Evolutionary conservation across 1,140 invertebrate genomes (phyloP), one percentile per base, ranked within the genome.

Genomic region (Drosophila pseudoananassae): DNA sequence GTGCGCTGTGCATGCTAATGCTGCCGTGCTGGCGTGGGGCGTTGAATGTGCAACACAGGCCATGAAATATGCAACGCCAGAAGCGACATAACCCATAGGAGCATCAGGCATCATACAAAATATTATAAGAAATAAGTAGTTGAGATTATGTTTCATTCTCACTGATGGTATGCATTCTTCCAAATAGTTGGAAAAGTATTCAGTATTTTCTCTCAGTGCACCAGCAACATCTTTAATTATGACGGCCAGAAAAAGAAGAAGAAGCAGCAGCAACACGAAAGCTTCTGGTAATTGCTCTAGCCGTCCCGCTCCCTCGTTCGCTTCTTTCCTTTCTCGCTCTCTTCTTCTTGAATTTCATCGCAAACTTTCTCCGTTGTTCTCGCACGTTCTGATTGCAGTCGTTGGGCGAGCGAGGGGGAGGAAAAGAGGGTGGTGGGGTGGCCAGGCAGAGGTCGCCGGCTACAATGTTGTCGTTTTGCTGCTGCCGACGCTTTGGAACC

Each of bases 281-380:
- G 46, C 70, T 56, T 36, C 58, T 74, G 50, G 59, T 57, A 74
- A 74, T 74, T 74, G 46, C 71, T 52, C 71, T 55, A 59, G 33
- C 33, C 40, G 14, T 27, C 15, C 54, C 52, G 49, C 46, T 68
- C 29, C 27, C 43, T 8, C 43, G 4, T 1, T 20, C 40, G 2
- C n/a, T 9, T 10, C n/a, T 46, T 6, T 46, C 20, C 3, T 17
- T 15, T 52, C 50, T 52, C 7, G 8, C 9, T 2, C 47, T 68
- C 51, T 17, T 68, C 43, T 68, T 69, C 65, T 69, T n/a, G 40
- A n/a, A 31, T 64, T 43, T 58, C 54, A 54, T 15, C 51, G 51
- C 17, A 46, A 79, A 79, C 77, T 79, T 79, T 79, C 77, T 80
- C 77, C 71, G 45, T 79, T 74, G 53, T 79, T 79, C 76, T 75